phyloP scores from a whole-genome alignment of 2,797 vertebrate species.

The Bradypodion pumilum region DNA sequence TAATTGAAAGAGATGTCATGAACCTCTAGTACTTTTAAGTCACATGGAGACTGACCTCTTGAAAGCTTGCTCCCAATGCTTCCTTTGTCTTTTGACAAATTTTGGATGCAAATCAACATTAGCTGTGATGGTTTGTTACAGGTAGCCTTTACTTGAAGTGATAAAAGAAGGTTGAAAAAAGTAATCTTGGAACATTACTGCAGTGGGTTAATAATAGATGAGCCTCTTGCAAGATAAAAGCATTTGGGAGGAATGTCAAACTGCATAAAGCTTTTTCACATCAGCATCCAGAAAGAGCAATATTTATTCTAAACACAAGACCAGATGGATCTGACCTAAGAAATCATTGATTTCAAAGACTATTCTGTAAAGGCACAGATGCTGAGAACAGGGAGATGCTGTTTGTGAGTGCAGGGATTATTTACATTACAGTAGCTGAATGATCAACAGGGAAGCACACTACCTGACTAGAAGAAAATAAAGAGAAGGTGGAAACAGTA shows the following conservation, averaged over 20 bases:
- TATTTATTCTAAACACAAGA: background rate
- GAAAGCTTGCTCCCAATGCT: background rate
- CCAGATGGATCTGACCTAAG: conserved; percentile 5
- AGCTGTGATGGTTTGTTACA: conserved; percentile 13
- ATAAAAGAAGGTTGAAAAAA: conserved; percentile 9
- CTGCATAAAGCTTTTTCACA: conserved; percentile 7
- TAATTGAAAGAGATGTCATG: background rate
- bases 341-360: conserved; percentile 18
- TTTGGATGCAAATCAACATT: background rate
- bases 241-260: conserved; percentile 1
- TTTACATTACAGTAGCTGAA: background rate
- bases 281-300: background rate
- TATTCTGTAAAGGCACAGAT: background rate
- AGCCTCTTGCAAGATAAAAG: background rate
- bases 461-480: background rate
- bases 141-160: background rate
- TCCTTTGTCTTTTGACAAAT: background rate
- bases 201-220: conserved; percentile 20
- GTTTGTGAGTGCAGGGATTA: background rate
- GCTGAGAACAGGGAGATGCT: background rate
- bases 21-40: background rate
- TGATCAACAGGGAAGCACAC: too few species aligned
- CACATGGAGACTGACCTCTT: background rate
- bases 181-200: background rate
- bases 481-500: too few species aligned